Base-by-base conservation (phyloP, 2,113 vertebrate species). In the Mionectes macconnelli region DNA sequence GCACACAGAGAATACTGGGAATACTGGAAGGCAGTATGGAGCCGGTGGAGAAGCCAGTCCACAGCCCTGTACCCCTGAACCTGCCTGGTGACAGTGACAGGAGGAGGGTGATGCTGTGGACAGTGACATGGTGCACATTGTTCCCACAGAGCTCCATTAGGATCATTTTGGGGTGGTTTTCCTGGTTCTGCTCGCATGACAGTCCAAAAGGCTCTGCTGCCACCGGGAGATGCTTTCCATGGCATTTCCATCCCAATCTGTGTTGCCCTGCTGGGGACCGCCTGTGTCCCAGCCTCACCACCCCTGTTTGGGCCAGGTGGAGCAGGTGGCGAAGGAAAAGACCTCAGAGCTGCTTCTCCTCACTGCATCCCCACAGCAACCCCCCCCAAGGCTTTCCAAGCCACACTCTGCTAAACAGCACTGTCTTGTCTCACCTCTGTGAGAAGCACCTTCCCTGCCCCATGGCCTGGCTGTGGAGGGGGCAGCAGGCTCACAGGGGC, bases 41-140 rank as follows among this genome's bases (percentile, higher is more conserved):
- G 25, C 67, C 80, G 57, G 23, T 64, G 53, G 72, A 66, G 39
- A 18, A 82, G 20, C 42, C 10, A 8, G 4, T 9, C 33, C n/a
- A 13, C 39, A 69, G 45, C 37, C 27, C 37, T 0, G 1, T 9
- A 6, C 3, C 18, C 39, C 42, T 45, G 56, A 8, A 21, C 6
- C 13, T 5, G 1, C 28, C 14, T 0, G 1, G 47, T 31, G 77
- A 27, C 67, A 39, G 57, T 35, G 76, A 10, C 57, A 75, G 24
- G 35, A 13, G 21, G 18, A 7, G 7, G 16, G 28, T 5, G 45
- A 20, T 20, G 60, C 47, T 82, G 74, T 3, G n/a, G 19, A 6
- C 11, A 8, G 45, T 40, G 59, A 15, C 0, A 0, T 0, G 42
- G 68, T 10, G 49, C 4, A 1, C 0, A 0, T 2, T 37, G 59